Percentiles rank a stretch among this genome's conserved stretches.
Evolutionary conservation across 2,888 invertebrate species (phyloP).

Genomic region (Patella caerulea): DNA sequence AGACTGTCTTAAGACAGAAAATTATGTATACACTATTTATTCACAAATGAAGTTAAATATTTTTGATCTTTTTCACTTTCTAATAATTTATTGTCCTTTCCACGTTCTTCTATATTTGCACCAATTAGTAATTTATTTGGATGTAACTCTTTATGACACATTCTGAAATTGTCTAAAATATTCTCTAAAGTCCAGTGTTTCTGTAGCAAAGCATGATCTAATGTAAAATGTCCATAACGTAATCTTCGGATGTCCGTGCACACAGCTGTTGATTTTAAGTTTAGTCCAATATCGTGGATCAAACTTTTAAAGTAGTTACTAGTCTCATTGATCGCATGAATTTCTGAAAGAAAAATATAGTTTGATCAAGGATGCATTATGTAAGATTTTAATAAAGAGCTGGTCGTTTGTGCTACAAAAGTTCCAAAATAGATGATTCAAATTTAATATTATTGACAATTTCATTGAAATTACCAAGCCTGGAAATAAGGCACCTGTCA

Average conservation of each 20-base stretch:
- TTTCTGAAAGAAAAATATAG: slow-evolving; percentile 76
- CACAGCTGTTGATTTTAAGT: slow-evolving; percentile 84
- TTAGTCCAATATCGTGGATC: slow-evolving; percentile 87
- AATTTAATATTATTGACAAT: too few relatives aligned
- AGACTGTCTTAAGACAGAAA: too few relatives aligned
- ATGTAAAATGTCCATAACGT: slow-evolving; percentile 85
- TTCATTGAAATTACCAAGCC: too few relatives aligned
- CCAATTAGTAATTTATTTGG: slow-evolving; percentile 40
- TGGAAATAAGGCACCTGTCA: too few relatives aligned
- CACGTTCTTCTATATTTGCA: slow-evolving; percentile 17
- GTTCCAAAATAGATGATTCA: too few relatives aligned
- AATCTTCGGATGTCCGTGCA: slow-evolving; percentile 86
- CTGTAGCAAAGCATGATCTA: slow-evolving; percentile 82
- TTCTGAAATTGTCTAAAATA: slow-evolving; percentile 56
- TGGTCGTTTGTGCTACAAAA: too few relatives aligned
- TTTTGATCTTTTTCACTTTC: background rate
- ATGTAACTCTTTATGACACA: slow-evolving; percentile 42
- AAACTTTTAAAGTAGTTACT: slow-evolving; percentile 80
- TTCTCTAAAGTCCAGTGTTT: slow-evolving; percentile 78
- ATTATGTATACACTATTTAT: too few relatives aligned
- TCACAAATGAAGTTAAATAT: too few relatives aligned
- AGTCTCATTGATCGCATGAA: slow-evolving; percentile 89
- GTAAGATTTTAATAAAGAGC: too few relatives aligned
- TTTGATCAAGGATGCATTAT: background rate
- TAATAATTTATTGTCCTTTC: background rate